Evolutionary conservation across 2,888 invertebrate genomes (phyloP).

Genomic region (Epinotia bilunana): DNA sequence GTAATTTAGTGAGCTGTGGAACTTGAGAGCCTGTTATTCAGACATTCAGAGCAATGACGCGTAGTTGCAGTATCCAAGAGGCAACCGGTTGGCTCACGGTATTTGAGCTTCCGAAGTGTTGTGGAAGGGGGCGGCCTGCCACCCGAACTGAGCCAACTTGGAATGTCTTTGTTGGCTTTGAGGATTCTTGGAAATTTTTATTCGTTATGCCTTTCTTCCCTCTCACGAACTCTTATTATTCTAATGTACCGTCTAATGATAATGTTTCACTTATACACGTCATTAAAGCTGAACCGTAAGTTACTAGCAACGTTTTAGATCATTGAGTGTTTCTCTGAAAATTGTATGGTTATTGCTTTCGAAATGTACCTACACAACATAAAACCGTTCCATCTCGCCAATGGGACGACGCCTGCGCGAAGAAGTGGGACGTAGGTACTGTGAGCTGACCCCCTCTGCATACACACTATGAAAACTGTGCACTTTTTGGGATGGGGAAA

Average conservation of each 20-base stretch:
- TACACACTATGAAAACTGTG: too few species aligned
- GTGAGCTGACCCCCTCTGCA: too few species aligned
- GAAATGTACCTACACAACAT: background rate
- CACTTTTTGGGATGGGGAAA: too few species aligned
- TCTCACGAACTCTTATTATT: conserved; percentile 40
- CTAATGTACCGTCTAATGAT: conserved; percentile 38
- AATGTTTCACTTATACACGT: conserved; percentile 36
- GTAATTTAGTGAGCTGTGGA: too few species aligned
- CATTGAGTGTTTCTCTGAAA: conserved; percentile 19
- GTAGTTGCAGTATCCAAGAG: too few species aligned
- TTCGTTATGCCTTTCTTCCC: conserved; percentile 26
- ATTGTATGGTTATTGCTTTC: background rate
- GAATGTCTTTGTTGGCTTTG: background rate
- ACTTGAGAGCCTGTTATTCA: too few species aligned
- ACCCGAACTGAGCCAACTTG: background rate
- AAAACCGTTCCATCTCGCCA: background rate
- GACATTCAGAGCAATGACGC: too few species aligned
- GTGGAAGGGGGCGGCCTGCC: too few species aligned
- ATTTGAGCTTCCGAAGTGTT: too few species aligned
- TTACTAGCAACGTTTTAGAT: conserved; percentile 9
- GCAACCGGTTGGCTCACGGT: too few species aligned
- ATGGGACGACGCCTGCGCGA: background rate
- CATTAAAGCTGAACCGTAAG: conserved; percentile 33
- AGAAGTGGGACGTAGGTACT: too few species aligned
- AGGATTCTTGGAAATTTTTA: conserved; percentile 6